phyloP scores from a whole-genome alignment of 2,888 invertebrate genomes.

The Xestia rhomboidea region DNA sequence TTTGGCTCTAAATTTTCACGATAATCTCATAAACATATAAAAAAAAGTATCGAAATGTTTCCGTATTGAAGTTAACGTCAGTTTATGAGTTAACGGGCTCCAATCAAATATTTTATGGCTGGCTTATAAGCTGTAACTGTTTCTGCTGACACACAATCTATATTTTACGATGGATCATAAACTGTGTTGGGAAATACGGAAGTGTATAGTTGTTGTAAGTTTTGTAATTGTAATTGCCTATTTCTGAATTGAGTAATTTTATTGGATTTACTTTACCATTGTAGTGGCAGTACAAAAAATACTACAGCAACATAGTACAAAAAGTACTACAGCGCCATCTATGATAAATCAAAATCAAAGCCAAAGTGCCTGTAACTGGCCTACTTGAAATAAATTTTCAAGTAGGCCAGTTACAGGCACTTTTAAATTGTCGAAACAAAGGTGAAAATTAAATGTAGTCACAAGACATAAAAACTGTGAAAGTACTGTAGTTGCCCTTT shows the following conservation, averaged over 20 bases:
- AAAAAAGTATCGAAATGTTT: background rate
- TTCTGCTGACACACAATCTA: conserved; percentile 55
- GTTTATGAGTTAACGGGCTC: conserved; percentile 55
- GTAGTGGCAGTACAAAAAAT: no score
- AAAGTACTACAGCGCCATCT: no score
- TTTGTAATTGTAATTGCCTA: background rate
- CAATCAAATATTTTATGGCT: conserved; percentile 61
- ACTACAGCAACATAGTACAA: no score
- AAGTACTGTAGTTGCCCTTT: no score
- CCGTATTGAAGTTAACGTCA: conserved; percentile 21
- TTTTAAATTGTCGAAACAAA: no score
- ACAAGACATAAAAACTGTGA: no score
- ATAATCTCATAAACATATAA: background rate
- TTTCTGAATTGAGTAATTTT: background rate
- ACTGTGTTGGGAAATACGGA: conserved; percentile 37
- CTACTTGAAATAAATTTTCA: no score
- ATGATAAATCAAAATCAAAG: no score
- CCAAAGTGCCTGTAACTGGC: no score
- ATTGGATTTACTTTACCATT: background rate
- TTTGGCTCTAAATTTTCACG: background rate
- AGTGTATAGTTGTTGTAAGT: background rate
- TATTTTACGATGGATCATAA: conserved; percentile 46
- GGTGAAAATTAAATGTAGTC: no score
- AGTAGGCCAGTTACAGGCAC: no score
- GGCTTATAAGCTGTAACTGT: conserved; percentile 49